Conservation (phyloP, 1,140 invertebrate species). For the Drosophila lacteicornis region DNA sequence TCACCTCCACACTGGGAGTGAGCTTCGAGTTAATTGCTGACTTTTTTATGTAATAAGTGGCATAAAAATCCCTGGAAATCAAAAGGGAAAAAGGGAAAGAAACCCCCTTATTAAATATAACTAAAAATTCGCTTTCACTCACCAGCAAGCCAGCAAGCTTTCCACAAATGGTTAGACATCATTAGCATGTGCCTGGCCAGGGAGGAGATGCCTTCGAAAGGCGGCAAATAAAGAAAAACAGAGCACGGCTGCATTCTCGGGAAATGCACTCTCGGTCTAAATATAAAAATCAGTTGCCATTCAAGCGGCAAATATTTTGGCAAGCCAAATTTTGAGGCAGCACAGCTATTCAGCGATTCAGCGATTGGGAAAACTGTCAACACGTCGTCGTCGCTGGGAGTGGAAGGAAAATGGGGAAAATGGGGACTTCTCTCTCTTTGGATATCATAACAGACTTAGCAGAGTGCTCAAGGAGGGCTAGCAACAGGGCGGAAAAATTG, state of each 20-base stretch:
- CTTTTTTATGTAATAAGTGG: background rate
- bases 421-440: background rate
- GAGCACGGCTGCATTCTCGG: slow-evolving; percentile 6
- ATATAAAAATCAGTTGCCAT: slow-evolving; percentile 70
- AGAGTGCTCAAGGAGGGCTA: slow-evolving; percentile 53
- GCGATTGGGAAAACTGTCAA: slow-evolving; percentile 43
- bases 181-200: slow-evolving; percentile 1
- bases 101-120: background rate
- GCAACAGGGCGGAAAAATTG: slow-evolving; percentile 62
- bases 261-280: slow-evolving; percentile 55
- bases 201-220: background rate
- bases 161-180: slow-evolving; percentile 10
- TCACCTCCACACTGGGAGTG: background rate
- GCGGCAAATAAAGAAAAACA: slow-evolving; percentile 7
- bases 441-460: slow-evolving; percentile 66
- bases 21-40: background rate
- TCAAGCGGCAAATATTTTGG: slow-evolving; percentile 76
- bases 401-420: background rate
- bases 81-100: background rate
- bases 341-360: slow-evolving; percentile 1
- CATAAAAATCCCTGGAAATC: background rate
- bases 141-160: background rate
- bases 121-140: slow-evolving; percentile 1
- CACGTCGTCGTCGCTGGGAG: slow-evolving; percentile 16
- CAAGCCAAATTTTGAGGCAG: slow-evolving; percentile 56